Evolutionary conservation across 2,113 vertebrate genomes (phyloP).

Genomic region (Micronisus gabar): DNA sequence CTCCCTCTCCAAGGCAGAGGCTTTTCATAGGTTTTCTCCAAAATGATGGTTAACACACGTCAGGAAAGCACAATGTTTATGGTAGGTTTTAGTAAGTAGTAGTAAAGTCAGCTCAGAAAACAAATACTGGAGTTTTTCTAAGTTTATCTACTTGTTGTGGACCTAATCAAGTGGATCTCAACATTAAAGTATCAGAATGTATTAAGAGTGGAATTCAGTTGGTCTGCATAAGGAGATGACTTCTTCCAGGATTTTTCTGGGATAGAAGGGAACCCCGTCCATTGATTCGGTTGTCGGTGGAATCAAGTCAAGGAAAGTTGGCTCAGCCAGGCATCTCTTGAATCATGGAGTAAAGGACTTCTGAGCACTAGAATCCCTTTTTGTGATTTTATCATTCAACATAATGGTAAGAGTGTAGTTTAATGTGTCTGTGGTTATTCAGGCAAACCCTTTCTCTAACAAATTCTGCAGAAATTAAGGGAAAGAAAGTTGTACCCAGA

Average conservation of each 20-base stretch:
- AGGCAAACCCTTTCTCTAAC: not conserved
- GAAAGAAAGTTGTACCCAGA: not conserved
- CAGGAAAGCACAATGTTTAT: not conserved
- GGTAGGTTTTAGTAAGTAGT: not conserved
- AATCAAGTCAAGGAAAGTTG: not conserved
- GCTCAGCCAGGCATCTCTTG: not conserved
- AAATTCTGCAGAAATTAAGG: not conserved
- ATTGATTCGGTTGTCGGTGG: not conserved
- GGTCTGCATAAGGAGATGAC: not conserved
- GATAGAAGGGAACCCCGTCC: accelerated
- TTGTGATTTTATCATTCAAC: not conserved
- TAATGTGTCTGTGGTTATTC: not conserved
- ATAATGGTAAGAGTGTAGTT: not conserved
- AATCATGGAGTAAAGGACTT: not conserved
- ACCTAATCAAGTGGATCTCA: not conserved
- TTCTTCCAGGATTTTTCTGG: not conserved
- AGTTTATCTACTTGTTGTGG: not conserved
- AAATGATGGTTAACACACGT: not conserved
- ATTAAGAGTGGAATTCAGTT: not conserved
- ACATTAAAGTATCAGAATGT: not conserved
- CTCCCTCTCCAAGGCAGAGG: not conserved
- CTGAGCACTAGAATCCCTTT: not conserved
- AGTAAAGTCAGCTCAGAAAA: not conserved
- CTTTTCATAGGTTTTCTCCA: not conserved
- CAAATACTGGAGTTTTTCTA: not conserved